These are phyloP conservation scores for Lerema accius DNA, from an alignment of 1,140 invertebrate species.

Conservation along the genomic window DNA sequence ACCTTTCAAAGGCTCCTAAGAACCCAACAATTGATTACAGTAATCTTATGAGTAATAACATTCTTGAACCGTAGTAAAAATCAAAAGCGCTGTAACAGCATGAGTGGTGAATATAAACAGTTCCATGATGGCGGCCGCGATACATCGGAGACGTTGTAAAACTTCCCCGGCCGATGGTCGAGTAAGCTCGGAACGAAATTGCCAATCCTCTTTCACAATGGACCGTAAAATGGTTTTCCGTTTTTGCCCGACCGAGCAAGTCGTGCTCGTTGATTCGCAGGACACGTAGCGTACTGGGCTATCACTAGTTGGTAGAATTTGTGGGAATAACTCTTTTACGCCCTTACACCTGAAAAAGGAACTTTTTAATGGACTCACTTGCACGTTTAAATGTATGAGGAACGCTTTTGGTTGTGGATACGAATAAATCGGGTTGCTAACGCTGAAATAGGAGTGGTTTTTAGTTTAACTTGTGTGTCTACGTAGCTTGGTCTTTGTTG, in stretches of 20 bases:
- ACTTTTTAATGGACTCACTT: conserved; percentile 34
- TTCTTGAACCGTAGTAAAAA: no score
- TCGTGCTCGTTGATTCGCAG: conserved; percentile 76
- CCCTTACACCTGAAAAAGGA: conserved; percentile 40
- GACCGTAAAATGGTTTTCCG: conserved; percentile 81
- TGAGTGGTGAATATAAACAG: conserved; percentile 38
- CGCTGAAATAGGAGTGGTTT: no score
- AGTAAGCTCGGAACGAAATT: conserved; percentile 77
- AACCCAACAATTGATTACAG: no score
- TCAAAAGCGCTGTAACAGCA: conserved; percentile 1
- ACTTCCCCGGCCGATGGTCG: conserved; percentile 69
- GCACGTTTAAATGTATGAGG: conserved; percentile 8
- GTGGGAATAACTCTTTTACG: conserved; percentile 69
- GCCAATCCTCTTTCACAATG: conserved; percentile 80
- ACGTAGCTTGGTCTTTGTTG: no score
- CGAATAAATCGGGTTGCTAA: no score
- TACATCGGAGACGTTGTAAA: conserved; percentile 74
- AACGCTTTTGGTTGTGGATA: no score
- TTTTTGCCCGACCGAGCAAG: conserved; percentile 77
- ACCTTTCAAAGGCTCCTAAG: no score
- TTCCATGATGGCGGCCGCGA: conserved; percentile 54
- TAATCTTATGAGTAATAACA: no score
- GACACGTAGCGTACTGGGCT: conserved; percentile 73
- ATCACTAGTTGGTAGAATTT: conserved; percentile 69
- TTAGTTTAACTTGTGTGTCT: no score